A percentile compares a stretch with the other conserved stretches of the same genome.
These are phyloP conservation scores for Cinara cedri DNA, from an alignment of 2,888 invertebrate species.

Conservation along the genomic window DNA sequence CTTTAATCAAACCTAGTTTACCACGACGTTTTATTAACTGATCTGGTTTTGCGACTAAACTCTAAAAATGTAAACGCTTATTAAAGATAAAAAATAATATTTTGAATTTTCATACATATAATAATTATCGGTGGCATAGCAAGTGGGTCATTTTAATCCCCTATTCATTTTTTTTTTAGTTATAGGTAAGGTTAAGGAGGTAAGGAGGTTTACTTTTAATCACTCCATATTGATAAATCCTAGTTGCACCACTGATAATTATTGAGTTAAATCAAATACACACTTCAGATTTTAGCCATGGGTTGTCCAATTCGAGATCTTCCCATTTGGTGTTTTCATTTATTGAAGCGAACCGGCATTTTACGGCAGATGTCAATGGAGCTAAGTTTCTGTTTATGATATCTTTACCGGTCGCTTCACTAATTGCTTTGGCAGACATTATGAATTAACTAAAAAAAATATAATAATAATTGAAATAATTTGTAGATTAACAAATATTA, in stretches of 20 bases:
- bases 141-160: no score
- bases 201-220: no score
- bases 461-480: conserved; percentile 6
- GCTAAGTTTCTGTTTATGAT: conserved; percentile 83
- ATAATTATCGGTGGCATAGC: neutral
- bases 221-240: no score
- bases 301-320: conserved; percentile 75
- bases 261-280: no score
- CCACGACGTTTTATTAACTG: conserved; percentile 98
- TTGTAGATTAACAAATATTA: no score
- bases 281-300: conserved; percentile 86
- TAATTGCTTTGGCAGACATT: conserved; percentile 97
- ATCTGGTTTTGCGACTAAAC: conserved; percentile 97
- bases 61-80: conserved; percentile 65
- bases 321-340: conserved; percentile 80
- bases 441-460: conserved; percentile 48
- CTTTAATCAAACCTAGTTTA: conserved; percentile 94
- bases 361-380: conserved; percentile 70
- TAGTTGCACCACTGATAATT: no score
- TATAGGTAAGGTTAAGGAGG: no score
- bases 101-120: neutral
- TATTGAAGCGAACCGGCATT: conserved; percentile 82
- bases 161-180: no score
- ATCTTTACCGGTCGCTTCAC: conserved; percentile 92
- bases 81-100: conserved; percentile 8